Evolutionary conservation across 1,140 invertebrate genomes (phyloP).

Genomic region (Euwallacea similis): DNA sequence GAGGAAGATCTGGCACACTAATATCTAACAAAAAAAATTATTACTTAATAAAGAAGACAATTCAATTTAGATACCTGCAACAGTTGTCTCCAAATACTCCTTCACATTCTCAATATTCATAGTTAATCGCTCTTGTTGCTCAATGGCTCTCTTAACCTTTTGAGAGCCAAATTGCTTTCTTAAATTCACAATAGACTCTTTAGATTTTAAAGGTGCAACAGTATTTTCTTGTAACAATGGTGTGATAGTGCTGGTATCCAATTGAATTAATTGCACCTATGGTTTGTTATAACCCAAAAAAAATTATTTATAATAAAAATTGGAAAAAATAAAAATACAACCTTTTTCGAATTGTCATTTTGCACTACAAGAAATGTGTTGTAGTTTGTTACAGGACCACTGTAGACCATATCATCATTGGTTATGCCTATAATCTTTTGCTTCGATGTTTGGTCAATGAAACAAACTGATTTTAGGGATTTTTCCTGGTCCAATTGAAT

Average conservation of each 20-base stretch:
- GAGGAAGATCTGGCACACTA: conserved; percentile 28
- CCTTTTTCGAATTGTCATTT: conserved; percentile 39
- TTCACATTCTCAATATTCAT: conserved; percentile 55
- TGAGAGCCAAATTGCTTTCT: conserved; percentile 61
- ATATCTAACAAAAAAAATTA: conserved; percentile 38
- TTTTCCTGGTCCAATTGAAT: conserved; percentile 35
- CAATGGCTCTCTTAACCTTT: conserved; percentile 55
- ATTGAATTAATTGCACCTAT: conserved; percentile 41
- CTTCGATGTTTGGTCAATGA: conserved; percentile 32
- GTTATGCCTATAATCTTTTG: conserved; percentile 39
- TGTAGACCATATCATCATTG: conserved; percentile 42
- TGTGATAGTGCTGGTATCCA: conserved; percentile 34
- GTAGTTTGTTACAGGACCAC: conserved; percentile 36
- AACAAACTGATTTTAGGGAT: conserved; percentile 36
- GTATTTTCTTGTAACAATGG: conserved; percentile 29
- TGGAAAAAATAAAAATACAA: background rate
- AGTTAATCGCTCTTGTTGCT: conserved; percentile 56
- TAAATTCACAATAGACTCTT: conserved; percentile 43
- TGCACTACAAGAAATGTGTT: conserved; percentile 44
- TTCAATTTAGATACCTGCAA: conserved; percentile 51
- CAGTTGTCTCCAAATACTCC: conserved; percentile 55
- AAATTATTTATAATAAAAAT: conserved; percentile 12
- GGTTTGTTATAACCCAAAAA: background rate
- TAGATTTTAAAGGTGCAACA: background rate
- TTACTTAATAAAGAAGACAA: conserved; percentile 7